Conservation (phyloP, 2,888 invertebrate genomes). For the Synanthedon formicaeformis region DNA sequence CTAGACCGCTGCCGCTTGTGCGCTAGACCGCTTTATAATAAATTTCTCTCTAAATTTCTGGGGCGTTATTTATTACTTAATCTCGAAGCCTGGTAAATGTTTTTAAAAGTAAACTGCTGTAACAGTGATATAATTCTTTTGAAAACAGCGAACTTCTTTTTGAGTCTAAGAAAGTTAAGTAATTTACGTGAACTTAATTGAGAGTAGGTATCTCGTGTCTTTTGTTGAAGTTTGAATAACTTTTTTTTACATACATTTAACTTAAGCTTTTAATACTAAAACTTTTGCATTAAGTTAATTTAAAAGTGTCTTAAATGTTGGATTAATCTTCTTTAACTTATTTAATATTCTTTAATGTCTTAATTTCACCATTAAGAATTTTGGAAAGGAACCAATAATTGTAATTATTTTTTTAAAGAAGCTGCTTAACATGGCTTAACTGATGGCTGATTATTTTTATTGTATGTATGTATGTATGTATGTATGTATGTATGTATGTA, state of each 20-base stretch:
- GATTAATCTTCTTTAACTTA: not conserved
- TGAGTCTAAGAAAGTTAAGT: not conserved
- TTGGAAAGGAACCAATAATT: too few relatives aligned
- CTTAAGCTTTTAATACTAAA: not conserved
- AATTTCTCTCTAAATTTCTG: slow-evolving; percentile 58
- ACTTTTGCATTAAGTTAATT: not conserved
- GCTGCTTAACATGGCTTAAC: too few relatives aligned
- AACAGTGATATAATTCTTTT: slow-evolving; percentile 33
- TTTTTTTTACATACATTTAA: not conserved
- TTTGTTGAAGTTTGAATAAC: not conserved
- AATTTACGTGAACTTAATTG: not conserved
- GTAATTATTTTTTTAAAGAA: too few relatives aligned
- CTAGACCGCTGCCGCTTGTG: slow-evolving; percentile 25
- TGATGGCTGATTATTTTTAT: too few relatives aligned
- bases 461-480: too few relatives aligned
- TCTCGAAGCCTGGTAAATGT: slow-evolving; percentile 56
- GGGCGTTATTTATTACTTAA: slow-evolving; percentile 65
- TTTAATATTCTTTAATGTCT: too few relatives aligned
- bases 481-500: too few relatives aligned
- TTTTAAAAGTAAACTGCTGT: slow-evolving; percentile 44
- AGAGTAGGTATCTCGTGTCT: not conserved
- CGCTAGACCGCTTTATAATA: slow-evolving; percentile 31
- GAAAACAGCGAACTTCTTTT: slow-evolving; percentile 7
- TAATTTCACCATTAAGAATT: too few relatives aligned
- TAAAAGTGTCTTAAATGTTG: not conserved